These are phyloP conservation scores for Emydura subglobosa DNA, from an alignment of 2,113 vertebrate species.

Conservation along the genomic window DNA sequence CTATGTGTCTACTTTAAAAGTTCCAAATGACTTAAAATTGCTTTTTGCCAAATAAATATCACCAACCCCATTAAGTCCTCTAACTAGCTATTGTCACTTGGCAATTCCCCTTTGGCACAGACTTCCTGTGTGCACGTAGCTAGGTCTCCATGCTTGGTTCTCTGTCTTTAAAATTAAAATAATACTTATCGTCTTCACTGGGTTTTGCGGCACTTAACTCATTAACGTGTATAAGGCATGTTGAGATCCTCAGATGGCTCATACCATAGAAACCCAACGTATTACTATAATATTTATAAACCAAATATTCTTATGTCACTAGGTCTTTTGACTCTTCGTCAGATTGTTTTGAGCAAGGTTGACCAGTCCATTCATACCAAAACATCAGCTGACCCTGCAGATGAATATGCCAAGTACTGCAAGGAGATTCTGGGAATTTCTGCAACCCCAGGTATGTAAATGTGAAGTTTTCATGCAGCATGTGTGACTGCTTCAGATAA, in stretches of 20 bases:
- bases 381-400: slow-evolving; percentile 81
- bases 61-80: not conserved
- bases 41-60: not conserved
- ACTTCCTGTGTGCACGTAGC: not conserved
- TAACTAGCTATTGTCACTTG: not conserved
- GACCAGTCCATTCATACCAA: slow-evolving; percentile 91
- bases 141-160: not conserved
- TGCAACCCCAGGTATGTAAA: slow-evolving; percentile 88
- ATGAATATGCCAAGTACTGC: slow-evolving; percentile 88
- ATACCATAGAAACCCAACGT: not conserved
- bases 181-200: not conserved
- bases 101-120: not conserved
- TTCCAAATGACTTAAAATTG: not conserved
- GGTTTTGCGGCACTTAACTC: not conserved
- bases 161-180: not conserved
- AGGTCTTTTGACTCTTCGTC: slow-evolving; percentile 94
- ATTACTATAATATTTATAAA: not conserved
- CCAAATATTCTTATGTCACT: slow-evolving; percentile 40
- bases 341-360: slow-evolving; percentile 94
- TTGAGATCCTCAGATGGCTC: not conserved
- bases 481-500: slow-evolving; percentile 11
- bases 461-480: not conserved
- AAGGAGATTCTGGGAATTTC: slow-evolving; percentile 90
- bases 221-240: not conserved
- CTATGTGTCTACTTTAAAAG: not conserved